Conservation (phyloP, 2,888 invertebrate species). For the Folsomia manolachei region DNA sequence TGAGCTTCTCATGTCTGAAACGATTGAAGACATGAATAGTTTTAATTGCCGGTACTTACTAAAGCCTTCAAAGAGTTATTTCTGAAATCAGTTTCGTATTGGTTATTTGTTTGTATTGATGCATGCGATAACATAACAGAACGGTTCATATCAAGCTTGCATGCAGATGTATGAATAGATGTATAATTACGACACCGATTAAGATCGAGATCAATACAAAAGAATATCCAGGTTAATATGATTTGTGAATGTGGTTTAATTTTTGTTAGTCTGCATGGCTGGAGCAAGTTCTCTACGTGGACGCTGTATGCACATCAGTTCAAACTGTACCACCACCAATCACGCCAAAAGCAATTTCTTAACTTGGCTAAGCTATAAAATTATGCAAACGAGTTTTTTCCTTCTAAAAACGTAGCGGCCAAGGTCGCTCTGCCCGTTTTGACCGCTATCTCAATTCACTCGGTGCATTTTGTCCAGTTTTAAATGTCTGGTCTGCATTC, state of each 20-base stretch:
- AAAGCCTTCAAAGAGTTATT: no score
- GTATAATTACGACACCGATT: not conserved
- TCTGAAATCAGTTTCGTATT: no score
- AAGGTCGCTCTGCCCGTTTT: constrained; percentile 50
- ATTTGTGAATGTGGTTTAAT: not conserved
- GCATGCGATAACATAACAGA: no score
- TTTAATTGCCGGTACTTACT: not conserved
- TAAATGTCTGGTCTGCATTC: not conserved
- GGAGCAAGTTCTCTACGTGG: not conserved
- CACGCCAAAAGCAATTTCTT: no score
- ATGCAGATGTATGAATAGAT: not conserved
- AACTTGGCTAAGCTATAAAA: constrained; percentile 37
- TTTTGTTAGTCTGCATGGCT: not conserved
- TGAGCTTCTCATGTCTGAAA: not conserved
- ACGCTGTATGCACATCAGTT: constrained; percentile 9
- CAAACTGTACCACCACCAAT: not conserved
- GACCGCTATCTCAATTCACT: constrained; percentile 41
- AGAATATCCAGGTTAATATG: not conserved
- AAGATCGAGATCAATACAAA: no score
- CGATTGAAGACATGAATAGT: not conserved
- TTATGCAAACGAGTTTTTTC: constrained; percentile 51
- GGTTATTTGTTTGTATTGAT: no score
- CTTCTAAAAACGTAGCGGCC: constrained; percentile 50
- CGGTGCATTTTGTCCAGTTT: constrained; percentile 11
- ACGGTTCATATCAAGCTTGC: not conserved